These are phyloP conservation scores for Prionailurus bengalensis DNA, from an alignment of 2,113 vertebrate species.

Conservation along the genomic window DNA sequence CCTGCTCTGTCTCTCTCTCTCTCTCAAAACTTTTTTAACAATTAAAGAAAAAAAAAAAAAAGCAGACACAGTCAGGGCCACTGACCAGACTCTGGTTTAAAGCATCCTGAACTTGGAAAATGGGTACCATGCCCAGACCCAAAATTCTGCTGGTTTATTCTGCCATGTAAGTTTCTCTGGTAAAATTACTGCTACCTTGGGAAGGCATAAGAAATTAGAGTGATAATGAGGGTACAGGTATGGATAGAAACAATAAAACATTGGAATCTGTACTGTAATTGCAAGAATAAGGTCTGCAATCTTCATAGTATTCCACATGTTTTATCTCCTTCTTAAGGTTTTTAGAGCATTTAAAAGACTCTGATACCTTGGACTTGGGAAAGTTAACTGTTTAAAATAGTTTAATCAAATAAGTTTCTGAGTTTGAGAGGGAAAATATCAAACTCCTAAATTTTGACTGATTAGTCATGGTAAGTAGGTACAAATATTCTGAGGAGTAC, in stretches of 20 bases:
- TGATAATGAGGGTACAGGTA: not conserved
- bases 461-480: not conserved
- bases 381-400: not conserved
- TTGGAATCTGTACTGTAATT: not conserved
- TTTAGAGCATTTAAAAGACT: not conserved
- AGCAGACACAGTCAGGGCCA: not conserved
- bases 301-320: not conserved
- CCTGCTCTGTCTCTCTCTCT: no score
- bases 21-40: no score
- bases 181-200: not conserved
- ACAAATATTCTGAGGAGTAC: not conserved
- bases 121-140: not conserved
- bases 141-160: not conserved
- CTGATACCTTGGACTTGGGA: not conserved
- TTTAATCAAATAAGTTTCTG: slow-evolving; percentile 9
- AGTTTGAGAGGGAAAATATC: not conserved
- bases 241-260: not conserved
- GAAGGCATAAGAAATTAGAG: not conserved
- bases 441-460: not conserved
- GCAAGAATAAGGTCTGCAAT: not conserved
- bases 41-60: not conserved
- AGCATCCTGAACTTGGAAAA: not conserved
- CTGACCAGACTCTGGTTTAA: not conserved
- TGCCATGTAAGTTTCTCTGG: not conserved
- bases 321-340: not conserved